These are phyloP conservation scores for Cremastinae sp. DNA, from an alignment of 2,888 invertebrate genomes.

Conservation along the genomic window DNA sequence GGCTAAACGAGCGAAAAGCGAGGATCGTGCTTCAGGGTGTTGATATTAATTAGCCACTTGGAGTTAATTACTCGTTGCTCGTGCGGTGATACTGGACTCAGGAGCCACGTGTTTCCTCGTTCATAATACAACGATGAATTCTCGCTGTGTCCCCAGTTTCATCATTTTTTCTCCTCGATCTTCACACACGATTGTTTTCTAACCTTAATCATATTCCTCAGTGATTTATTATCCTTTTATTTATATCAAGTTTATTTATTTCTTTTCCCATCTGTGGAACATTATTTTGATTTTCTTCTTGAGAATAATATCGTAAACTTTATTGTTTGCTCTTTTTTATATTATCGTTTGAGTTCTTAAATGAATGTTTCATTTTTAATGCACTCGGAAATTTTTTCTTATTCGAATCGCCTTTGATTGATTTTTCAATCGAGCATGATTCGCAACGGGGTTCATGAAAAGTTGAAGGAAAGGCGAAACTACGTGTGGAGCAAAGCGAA, in stretches of 20 bases:
- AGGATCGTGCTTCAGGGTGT: constrained; percentile 48
- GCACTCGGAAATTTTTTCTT: too few species aligned
- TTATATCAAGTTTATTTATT: too few species aligned
- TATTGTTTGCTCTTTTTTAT: too few species aligned
- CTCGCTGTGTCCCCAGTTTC: too few species aligned
- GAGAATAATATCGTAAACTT: too few species aligned
- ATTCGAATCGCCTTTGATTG: background rate
- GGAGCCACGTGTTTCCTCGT: constrained; percentile 48
- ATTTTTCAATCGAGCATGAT: background rate
- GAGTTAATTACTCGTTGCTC: constrained; percentile 66
- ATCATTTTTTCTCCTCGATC: constrained; percentile 12
- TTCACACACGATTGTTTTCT: constrained; percentile 2
- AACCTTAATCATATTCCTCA: too few species aligned
- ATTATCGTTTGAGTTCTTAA: too few species aligned
- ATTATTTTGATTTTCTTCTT: too few species aligned
- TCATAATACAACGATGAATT: too few species aligned
- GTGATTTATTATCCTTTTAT: too few species aligned
- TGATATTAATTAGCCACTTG: constrained; percentile 69
- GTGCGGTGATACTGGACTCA: constrained; percentile 48
- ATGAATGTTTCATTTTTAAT: too few species aligned
- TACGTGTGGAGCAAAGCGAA: constrained; percentile 26
- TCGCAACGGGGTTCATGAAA: constrained; percentile 5
- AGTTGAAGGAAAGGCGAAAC: constrained; percentile 21
- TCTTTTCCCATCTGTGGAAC: too few species aligned
- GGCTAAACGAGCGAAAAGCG: constrained; percentile 63